phyloP scores from a whole-genome alignment of 2,888 invertebrate species.

The Gerosis bhagava region DNA sequence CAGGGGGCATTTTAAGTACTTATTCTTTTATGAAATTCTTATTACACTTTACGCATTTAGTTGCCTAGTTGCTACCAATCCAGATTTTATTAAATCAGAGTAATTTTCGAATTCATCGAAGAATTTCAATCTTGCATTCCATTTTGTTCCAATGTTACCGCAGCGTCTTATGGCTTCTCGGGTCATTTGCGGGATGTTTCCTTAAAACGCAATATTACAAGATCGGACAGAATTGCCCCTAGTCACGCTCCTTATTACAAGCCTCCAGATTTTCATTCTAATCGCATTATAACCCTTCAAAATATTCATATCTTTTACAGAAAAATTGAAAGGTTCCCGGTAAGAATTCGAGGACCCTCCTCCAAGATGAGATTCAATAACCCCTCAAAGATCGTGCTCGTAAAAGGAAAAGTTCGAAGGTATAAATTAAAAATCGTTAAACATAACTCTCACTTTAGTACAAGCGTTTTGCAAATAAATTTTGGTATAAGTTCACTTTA shows the following conservation, averaged over 20 bases:
- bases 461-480: too few relatives aligned
- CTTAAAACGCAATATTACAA: constrained; percentile 56
- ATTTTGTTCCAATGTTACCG: constrained; percentile 27
- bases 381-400: constrained; percentile 10
- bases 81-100: constrained; percentile 19
- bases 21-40: too few relatives aligned
- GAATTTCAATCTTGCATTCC: constrained; percentile 25
- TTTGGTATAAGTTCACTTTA: too few relatives aligned
- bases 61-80: constrained; percentile 5
- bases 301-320: constrained; percentile 53
- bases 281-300: constrained; percentile 68
- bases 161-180: constrained; percentile 26
- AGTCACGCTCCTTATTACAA: constrained; percentile 78
- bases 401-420: constrained; percentile 8
- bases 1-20: too few relatives aligned
- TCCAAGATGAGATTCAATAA: constrained; percentile 13
- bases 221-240: constrained; percentile 64
- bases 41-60: constrained; percentile 5
- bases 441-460: not conserved
- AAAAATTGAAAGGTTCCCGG: constrained; percentile 35
- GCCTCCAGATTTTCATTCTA: constrained; percentile 72
- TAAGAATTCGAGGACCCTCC: constrained; percentile 20
- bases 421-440: constrained; percentile 10
- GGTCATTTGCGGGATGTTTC: constrained; percentile 43
- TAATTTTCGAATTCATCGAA: constrained; percentile 16